phyloP scores from a whole-genome alignment of 2,888 invertebrate species.

The Lithophane semibrunnea region DNA sequence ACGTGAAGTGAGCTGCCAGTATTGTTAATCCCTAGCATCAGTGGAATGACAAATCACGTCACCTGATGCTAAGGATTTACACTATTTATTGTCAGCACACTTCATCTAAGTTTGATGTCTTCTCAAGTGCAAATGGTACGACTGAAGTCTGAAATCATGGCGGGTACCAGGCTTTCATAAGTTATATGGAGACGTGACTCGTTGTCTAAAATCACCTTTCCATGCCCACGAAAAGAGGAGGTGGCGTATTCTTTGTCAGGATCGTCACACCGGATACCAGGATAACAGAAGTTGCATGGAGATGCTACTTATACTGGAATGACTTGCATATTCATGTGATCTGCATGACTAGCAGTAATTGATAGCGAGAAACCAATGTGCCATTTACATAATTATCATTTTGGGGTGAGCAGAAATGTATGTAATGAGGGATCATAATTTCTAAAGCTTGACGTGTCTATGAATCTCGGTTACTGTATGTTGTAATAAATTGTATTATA shows the following conservation, averaged over 20 bases:
- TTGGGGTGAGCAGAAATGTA: background rate
- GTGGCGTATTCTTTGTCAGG: background rate
- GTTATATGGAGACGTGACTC: background rate
- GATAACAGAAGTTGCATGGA: background rate
- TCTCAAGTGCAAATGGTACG: background rate
- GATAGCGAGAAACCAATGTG: constrained; percentile 67
- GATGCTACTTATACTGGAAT: background rate
- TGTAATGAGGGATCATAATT: too few species aligned
- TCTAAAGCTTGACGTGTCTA: too few species aligned
- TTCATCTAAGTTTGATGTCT: too few species aligned
- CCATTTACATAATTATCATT: background rate
- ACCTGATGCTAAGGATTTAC: too few species aligned
- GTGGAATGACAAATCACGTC: too few species aligned
- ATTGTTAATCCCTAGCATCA: too few species aligned
- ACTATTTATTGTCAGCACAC: too few species aligned
- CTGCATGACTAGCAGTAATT: constrained; percentile 77
- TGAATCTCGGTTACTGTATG: too few species aligned
- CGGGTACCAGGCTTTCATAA: background rate
- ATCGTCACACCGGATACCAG: background rate
- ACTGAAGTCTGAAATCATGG: background rate
- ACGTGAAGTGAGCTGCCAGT: too few species aligned
- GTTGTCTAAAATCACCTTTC: background rate
- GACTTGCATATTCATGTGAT: constrained; percentile 80
- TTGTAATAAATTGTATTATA: too few species aligned
- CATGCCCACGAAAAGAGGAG: background rate